Evolutionary conservation across 1,140 invertebrate species (phyloP).

Genomic region (Heliconius eleuchia): DNA sequence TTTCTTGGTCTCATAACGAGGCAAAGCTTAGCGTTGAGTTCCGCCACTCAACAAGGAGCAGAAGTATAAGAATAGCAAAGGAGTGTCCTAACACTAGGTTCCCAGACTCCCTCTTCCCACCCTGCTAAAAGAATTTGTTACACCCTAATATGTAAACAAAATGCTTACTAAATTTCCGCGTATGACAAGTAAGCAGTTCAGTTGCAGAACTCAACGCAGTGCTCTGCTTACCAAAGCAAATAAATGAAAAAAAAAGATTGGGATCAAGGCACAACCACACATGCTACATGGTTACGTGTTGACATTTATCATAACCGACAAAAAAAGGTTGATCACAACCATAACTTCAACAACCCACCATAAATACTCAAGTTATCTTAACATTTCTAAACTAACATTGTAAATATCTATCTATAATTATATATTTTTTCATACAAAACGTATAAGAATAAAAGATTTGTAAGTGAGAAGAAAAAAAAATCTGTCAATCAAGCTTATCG

Average conservation of each 20-base stretch:
- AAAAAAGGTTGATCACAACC: background rate
- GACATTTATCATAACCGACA: background rate
- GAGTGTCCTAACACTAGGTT: background rate
- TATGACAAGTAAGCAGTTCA: no score
- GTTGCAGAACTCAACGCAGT: no score
- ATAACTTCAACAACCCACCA: background rate
- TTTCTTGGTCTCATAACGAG: background rate
- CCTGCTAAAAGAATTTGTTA: no score
- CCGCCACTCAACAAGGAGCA: background rate
- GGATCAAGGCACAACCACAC: no score
- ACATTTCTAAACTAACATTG: background rate
- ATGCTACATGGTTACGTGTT: no score
- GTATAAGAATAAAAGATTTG: background rate
- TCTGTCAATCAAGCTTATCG: constrained; percentile 27
- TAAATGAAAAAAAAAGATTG: no score
- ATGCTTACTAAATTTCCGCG: no score
- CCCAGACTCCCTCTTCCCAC: background rate
- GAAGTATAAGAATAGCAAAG: background rate
- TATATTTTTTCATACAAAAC: no score
- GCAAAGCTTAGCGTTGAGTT: background rate
- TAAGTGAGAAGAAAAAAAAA: constrained; percentile 22
- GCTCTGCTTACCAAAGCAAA: no score
- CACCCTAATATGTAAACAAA: no score
- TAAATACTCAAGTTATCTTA: background rate
- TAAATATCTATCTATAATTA: background rate